phyloP scores from a whole-genome alignment of 2,113 vertebrate genomes.

The Tachuris rubrigastra region DNA sequence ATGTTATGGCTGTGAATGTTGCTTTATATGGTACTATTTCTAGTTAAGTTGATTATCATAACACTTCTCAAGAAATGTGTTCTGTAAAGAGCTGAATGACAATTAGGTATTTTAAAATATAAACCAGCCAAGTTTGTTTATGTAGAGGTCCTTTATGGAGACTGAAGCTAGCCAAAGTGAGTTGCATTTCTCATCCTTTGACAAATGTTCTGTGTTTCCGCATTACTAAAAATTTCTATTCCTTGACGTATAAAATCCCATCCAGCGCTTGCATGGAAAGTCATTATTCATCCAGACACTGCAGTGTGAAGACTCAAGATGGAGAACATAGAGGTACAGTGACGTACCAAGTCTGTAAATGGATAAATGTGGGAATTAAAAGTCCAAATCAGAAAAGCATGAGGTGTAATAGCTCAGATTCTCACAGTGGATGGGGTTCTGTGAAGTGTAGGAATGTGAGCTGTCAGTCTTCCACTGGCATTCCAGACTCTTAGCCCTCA shows the following conservation, averaged over 20 bases:
- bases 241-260: background rate
- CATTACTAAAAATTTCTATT: background rate
- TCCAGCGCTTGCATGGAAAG: background rate
- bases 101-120: background rate
- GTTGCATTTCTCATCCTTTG: background rate
- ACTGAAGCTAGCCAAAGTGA: background rate
- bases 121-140: background rate
- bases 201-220: background rate
- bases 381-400: background rate
- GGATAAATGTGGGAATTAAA: background rate
- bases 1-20: background rate
- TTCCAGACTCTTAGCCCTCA: background rate
- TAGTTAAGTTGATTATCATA: background rate
- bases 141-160: background rate
- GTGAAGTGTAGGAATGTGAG: background rate
- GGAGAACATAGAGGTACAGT: background rate
- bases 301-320: background rate
- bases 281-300: background rate
- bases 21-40: background rate
- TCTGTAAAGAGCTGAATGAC: background rate
- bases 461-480: background rate
- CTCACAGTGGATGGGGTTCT: background rate
- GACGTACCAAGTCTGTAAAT: background rate
- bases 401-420: background rate
- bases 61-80: background rate